These are phyloP conservation scores for Orthochromis indermauri DNA, from an alignment of 2,113 vertebrate genomes.

Conservation along the genomic window DNA sequence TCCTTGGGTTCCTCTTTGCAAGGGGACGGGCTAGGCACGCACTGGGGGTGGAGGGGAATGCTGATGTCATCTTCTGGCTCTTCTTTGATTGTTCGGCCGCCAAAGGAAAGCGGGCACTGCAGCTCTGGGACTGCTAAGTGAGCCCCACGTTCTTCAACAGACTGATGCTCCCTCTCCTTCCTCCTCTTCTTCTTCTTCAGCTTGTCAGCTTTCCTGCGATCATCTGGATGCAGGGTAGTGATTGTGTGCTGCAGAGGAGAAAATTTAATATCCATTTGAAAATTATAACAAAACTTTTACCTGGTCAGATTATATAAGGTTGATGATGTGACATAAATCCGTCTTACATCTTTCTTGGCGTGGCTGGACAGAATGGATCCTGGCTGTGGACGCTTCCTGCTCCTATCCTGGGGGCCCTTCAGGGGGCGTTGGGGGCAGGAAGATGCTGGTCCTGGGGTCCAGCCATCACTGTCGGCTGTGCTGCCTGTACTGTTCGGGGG, in stretches of 20 bases:
- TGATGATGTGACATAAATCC: background rate
- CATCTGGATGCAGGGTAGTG: slow-evolving; percentile 45
- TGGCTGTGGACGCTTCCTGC: slow-evolving; percentile 58
- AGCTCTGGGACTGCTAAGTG: background rate
- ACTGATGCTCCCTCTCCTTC: slow-evolving; percentile 75
- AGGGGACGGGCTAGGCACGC: background rate
- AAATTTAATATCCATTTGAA: background rate
- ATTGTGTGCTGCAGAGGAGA: slow-evolving; percentile 35
- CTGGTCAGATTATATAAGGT: background rate
- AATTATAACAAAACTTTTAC: background rate
- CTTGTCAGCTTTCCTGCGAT: slow-evolving; percentile 82
- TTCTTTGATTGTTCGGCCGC: slow-evolving; percentile 75
- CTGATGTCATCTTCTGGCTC: slow-evolving; percentile 76
- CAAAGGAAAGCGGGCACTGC: slow-evolving; percentile 33
- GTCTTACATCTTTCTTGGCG: slow-evolving; percentile 49
- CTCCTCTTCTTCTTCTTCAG: slow-evolving; percentile 84
- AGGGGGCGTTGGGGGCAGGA: slow-evolving; percentile 60
- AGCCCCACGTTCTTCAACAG: slow-evolving; percentile 19
- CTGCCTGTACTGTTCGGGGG: slow-evolving; percentile 95
- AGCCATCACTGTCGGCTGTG: slow-evolving; percentile 90
- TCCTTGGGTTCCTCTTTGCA: slow-evolving; percentile 62
- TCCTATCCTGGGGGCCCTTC: slow-evolving; percentile 70
- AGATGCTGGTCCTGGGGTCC: slow-evolving; percentile 74
- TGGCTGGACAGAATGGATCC: slow-evolving; percentile 32
- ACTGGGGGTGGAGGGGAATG: slow-evolving; percentile 52